Percentiles rank a stretch among this genome's conserved stretches.
Evolutionary conservation across 1,140 invertebrate genomes (phyloP).

Genomic region (Apolygus lucorum): DNA sequence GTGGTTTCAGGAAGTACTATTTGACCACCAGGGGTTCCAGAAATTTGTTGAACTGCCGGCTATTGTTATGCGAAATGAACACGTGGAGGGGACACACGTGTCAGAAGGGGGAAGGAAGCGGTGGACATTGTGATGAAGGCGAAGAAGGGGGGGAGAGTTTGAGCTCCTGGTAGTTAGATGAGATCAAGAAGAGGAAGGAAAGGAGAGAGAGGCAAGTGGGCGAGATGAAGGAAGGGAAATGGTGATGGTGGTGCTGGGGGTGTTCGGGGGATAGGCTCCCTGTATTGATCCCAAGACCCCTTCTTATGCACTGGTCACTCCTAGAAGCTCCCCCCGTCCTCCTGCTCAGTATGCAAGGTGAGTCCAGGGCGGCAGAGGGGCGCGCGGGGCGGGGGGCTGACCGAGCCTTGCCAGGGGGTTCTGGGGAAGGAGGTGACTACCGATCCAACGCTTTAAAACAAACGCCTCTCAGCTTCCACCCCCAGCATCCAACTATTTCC

Average conservation of each 20-base stretch:
- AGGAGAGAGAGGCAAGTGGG: background rate
- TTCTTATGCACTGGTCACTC: conserved; percentile 16
- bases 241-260: background rate
- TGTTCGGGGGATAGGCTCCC: conserved; percentile 12
- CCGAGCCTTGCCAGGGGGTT: background rate
- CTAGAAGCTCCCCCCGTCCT: background rate
- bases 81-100: background rate
- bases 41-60: too few species aligned
- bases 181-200: background rate
- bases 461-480: background rate
- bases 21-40: too few species aligned
- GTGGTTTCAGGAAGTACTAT: too few species aligned
- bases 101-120: background rate
- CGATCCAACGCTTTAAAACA: conserved; percentile 5
- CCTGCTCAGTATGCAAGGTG: conserved; percentile 14
- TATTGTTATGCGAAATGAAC: background rate
- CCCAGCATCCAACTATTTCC: background rate
- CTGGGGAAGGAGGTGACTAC: background rate
- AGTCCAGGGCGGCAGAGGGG: background rate
- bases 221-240: background rate
- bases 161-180: background rate
- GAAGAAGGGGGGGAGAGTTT: background rate
- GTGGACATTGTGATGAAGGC: background rate
- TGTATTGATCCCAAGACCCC: conserved; percentile 16
- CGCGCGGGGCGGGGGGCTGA: background rate